These are phyloP conservation scores for Caenorhabditis panamensis DNA, from an alignment of 2,888 invertebrate genomes.

Conservation along the genomic window DNA sequence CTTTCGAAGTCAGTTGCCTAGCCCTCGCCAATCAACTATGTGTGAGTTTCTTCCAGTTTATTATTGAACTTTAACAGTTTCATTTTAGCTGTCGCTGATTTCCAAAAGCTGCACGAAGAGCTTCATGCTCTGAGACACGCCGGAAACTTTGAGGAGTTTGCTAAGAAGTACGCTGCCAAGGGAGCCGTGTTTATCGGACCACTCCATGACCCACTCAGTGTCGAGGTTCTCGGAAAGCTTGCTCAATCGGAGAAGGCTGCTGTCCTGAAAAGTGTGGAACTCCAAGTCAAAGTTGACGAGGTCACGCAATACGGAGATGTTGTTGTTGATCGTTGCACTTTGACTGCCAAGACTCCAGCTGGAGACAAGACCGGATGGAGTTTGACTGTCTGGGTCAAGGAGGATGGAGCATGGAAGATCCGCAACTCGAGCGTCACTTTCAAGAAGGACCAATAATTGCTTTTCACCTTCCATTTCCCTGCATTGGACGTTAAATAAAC, in stretches of 20 bases:
- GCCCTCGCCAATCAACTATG: slow-evolving; percentile 26
- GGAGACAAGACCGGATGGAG: slow-evolving; percentile 61
- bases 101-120: slow-evolving; percentile 64
- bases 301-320: slow-evolving; percentile 44
- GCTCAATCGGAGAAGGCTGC: slow-evolving; percentile 34
- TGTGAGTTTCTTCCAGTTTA: slow-evolving; percentile 29
- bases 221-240: slow-evolving; percentile 35
- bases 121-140: slow-evolving; percentile 44
- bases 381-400: slow-evolving; percentile 61
- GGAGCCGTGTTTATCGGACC: slow-evolving; percentile 59
- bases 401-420: slow-evolving; percentile 62
- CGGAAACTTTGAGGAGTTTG: slow-evolving; percentile 55
- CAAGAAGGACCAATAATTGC: slow-evolving; percentile 66
- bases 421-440: slow-evolving; percentile 60
- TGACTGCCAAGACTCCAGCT: slow-evolving; percentile 44
- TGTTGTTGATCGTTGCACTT: slow-evolving; percentile 52
- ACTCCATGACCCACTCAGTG: slow-evolving; percentile 49
- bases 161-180: slow-evolving; percentile 56
- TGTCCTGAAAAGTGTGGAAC: slow-evolving; percentile 31
- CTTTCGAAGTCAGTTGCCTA: slow-evolving; percentile 8
- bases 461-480: no score
- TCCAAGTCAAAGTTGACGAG: slow-evolving; percentile 48
- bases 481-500: no score
- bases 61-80: not conserved
- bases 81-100: slow-evolving; percentile 57